Conservation (phyloP, 2,888 invertebrate genomes). For the Proisotoma minuta region DNA sequence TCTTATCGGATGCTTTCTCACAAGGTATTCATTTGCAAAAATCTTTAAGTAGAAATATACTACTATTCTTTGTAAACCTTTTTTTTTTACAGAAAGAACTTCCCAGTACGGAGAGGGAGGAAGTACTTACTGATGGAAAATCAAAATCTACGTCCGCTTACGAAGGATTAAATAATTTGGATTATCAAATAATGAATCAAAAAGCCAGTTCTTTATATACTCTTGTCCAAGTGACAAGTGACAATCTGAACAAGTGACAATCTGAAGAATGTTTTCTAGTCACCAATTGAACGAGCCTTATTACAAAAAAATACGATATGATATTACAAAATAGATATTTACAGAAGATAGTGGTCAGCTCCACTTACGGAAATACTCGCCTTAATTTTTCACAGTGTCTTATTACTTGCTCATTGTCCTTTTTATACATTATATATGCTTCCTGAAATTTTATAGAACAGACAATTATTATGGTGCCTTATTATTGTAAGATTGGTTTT, state of each 20-base stretch:
- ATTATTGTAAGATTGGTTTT: too few species aligned
- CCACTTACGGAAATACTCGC: too few species aligned
- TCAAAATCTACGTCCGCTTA: slow-evolving; percentile 51
- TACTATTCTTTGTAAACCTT: slow-evolving; percentile 53
- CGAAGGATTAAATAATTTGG: slow-evolving; percentile 63
- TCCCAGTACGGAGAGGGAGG: slow-evolving; percentile 57
- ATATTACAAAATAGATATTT: not conserved
- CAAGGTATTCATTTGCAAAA: slow-evolving; percentile 8
- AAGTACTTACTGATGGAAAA: slow-evolving; percentile 54
- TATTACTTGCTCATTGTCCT: not conserved
- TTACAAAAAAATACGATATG: not conserved
- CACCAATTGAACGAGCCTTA: not conserved
- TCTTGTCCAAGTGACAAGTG: slow-evolving; percentile 45
- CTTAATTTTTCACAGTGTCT: not conserved
- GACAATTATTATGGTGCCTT: too few species aligned
- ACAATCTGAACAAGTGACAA: not conserved
- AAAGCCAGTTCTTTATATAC: slow-evolving; percentile 48
- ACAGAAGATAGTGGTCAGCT: too few species aligned
- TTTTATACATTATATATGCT: too few species aligned
- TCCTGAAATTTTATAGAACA: too few species aligned
- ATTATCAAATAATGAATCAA: slow-evolving; percentile 46
- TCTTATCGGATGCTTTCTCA: slow-evolving; percentile 42
- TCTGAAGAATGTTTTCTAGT: not conserved
- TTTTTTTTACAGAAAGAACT: slow-evolving; percentile 52
- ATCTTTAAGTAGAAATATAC: slow-evolving; percentile 59